These are phyloP conservation scores for Xyrichtys novacula DNA, from an alignment of 2,797 vertebrate species.

Conservation along the genomic window DNA sequence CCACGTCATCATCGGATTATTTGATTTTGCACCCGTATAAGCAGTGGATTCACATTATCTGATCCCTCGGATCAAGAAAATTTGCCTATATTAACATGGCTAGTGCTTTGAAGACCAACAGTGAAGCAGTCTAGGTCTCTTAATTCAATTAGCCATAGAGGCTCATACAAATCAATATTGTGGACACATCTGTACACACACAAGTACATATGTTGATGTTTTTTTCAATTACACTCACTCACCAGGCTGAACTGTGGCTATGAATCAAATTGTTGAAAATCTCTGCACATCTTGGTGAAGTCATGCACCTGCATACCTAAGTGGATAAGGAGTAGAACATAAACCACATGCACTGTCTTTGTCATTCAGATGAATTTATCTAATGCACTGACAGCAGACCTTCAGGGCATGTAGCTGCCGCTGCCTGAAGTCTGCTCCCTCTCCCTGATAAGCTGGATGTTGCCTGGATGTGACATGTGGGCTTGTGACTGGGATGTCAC, in stretches of 20 bases:
- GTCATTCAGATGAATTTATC: constrained; percentile 54
- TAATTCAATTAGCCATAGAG: constrained; percentile 58
- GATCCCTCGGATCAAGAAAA: too few species aligned
- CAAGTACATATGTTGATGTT: background rate
- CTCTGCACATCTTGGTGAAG: constrained; percentile 17
- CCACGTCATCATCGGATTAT: too few species aligned
- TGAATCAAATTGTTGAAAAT: constrained; percentile 52
- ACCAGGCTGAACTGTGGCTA: constrained; percentile 1
- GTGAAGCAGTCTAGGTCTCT: constrained; percentile 33
- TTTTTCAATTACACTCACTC: background rate
- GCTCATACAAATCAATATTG: constrained; percentile 61
- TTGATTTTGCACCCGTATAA: too few species aligned
- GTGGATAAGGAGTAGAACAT: constrained; percentile 30
- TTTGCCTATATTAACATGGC: too few species aligned
- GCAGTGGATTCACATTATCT: too few species aligned
- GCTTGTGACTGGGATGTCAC: constrained; percentile 16
- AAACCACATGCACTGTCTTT: constrained; percentile 16
- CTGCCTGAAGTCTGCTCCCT: constrained; percentile 19
- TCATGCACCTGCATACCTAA: constrained; percentile 24
- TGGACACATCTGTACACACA: constrained; percentile 12
- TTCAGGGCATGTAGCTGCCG: constrained; percentile 21
- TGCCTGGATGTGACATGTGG: constrained; percentile 7
- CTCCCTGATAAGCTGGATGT: constrained; percentile 17
- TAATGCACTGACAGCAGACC: constrained; percentile 20
- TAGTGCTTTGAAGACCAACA: constrained; percentile 24